Evolutionary conservation across 2,888 invertebrate species (phyloP).

Genomic region (Theodoxus fluviatilis): DNA sequence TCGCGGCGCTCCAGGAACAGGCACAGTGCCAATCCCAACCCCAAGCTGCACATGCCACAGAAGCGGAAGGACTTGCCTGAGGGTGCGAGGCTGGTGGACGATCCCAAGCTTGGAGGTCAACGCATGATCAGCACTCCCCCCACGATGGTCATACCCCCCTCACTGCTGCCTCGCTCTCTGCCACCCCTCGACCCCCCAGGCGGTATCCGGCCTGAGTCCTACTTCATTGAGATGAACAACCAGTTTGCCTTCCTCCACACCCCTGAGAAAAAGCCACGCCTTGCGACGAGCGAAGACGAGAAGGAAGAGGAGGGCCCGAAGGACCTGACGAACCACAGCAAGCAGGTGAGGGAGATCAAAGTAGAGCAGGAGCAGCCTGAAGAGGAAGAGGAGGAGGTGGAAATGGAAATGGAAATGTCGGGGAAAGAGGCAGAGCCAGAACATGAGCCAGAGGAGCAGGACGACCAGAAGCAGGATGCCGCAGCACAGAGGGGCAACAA

Average conservation of each 20-base stretch:
- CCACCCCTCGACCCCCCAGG: conserved; percentile 42
- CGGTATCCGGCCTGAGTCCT: conserved; percentile 41
- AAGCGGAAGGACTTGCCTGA: conserved; percentile 80
- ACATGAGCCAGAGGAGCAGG: no score
- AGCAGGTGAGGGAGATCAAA: no score
- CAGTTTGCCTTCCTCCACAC: conserved; percentile 51
- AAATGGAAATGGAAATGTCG: no score
- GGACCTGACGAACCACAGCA: conserved; percentile 40
- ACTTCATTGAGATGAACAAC: conserved; percentile 50
- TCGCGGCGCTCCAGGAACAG: conserved; percentile 93
- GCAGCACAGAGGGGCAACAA: conserved; percentile 41
- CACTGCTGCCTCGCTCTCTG: conserved; percentile 37
- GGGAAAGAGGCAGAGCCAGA: no score
- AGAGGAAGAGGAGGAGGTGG: conserved; percentile 31
- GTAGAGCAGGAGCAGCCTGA: conserved; percentile 32
- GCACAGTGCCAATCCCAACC: conserved; percentile 97
- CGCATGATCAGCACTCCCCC: conserved; percentile 40
- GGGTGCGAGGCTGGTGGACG: conserved; percentile 58
- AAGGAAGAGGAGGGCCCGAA: conserved; percentile 43
- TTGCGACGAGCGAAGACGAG: conserved; percentile 15
- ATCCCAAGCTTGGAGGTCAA: conserved; percentile 33
- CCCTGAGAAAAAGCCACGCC: conserved; percentile 50
- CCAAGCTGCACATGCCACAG: conserved; percentile 95
- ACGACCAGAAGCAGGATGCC: conserved; percentile 27
- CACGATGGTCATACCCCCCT: conserved; percentile 42